phyloP scores from a whole-genome alignment of 2,888 invertebrate species.

The Rhamnusium bicolor region DNA sequence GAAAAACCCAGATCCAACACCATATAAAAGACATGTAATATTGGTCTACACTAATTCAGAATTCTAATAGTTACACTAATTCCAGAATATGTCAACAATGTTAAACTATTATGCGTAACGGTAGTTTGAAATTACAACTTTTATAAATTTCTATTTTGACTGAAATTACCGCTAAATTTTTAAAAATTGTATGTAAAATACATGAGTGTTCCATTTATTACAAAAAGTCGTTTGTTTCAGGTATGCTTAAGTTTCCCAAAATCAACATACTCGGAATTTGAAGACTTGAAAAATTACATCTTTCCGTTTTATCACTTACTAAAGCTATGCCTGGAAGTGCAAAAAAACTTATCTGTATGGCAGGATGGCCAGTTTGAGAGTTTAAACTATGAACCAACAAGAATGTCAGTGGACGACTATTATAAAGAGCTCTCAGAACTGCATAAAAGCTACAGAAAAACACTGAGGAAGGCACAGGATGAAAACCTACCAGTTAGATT shows the following conservation, averaged over 20 bases:
- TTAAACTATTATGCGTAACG: no score
- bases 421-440: conserved; percentile 83
- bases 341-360: conserved; percentile 88
- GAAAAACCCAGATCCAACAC: no score
- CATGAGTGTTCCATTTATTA: no score
- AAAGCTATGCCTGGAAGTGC: conserved; percentile 81
- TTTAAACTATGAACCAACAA: conserved; percentile 83
- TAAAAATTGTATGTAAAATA: no score
- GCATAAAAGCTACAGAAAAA: conserved; percentile 83
- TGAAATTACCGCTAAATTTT: no score
- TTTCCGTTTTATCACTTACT: conserved; percentile 81
- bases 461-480: conserved; percentile 84
- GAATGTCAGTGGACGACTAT: conserved; percentile 83
- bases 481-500: conserved; percentile 76
- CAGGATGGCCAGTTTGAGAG: conserved; percentile 93
- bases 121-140: no score
- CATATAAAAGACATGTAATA: no score
- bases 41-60: no score
- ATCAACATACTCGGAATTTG: conserved; percentile 84
- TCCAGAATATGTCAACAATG: no score
- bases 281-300: conserved; percentile 82
- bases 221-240: conserved; percentile 32
- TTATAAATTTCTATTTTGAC: no score
- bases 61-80: no score
- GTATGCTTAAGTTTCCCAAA: conserved; percentile 87